Percentiles rank a stretch among this genome's conserved stretches.
Evolutionary conservation across 2,113 vertebrate species (phyloP).

Genomic region (Equus quagga): DNA sequence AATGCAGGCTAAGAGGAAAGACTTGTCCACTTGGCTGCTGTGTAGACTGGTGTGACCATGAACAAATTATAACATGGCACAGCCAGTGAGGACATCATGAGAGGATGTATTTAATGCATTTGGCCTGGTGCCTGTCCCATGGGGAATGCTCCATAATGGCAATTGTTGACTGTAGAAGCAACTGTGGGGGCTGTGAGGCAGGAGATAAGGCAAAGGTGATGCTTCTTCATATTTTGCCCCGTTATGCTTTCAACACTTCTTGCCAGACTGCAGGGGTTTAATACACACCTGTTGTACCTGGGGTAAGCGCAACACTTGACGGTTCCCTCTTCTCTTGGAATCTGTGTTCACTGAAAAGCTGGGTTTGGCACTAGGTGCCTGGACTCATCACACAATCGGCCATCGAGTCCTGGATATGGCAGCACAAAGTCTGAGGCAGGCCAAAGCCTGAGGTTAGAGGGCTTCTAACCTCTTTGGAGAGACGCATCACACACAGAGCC

Average conservation of each 20-base stretch:
- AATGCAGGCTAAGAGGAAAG: not conserved
- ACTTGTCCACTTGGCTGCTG: not conserved
- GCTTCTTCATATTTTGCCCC: not conserved
- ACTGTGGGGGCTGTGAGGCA: too few species aligned
- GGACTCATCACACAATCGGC: not conserved
- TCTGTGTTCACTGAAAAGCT: not conserved
- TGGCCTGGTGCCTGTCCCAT: not conserved
- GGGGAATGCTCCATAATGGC: not conserved
- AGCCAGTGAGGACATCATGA: not conserved
- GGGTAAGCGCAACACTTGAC: not conserved
- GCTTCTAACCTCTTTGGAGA: not conserved
- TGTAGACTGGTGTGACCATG: not conserved
- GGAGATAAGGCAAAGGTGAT: not conserved
- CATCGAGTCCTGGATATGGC: rapidly evolving
- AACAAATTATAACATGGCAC: not conserved
- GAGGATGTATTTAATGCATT: rapidly evolving
- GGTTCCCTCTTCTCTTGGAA: not conserved
- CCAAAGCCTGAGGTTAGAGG: not conserved
- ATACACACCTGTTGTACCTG: not conserved
- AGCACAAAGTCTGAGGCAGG: too few species aligned
- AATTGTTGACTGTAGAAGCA: not conserved
- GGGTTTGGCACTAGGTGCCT: not conserved
- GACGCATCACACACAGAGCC: not conserved
- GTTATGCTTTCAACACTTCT: not conserved
- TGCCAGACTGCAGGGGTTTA: not conserved